Percentiles rank a stretch among this genome's conserved stretches.
Conservation (phyloP, 2,888 invertebrate genomes). For the Cryptus armator region DNA sequence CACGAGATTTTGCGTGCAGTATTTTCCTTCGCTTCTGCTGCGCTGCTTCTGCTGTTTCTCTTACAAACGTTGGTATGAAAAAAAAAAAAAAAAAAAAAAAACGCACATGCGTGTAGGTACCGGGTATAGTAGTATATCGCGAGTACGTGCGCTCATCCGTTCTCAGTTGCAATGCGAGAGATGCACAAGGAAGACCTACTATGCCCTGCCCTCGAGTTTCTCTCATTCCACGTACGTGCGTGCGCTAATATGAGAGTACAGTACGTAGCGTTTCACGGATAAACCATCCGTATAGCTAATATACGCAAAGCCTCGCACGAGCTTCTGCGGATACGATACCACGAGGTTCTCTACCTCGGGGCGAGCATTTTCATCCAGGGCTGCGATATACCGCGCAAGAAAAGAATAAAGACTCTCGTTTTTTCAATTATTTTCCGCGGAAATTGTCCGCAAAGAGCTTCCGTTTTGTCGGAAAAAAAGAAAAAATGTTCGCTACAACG, state of each 20-base stretch:
- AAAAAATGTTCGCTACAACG: not conserved
- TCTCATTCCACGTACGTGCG: constrained; percentile 36
- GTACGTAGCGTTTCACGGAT: constrained; percentile 47
- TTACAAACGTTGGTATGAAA: constrained; percentile 1
- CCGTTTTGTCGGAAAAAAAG: not conserved
- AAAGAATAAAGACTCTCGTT: not conserved
- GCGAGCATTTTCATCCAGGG: not conserved
- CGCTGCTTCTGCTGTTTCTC: constrained; percentile 13
- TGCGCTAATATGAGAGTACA: constrained; percentile 56
- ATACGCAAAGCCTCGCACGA: constrained; percentile 6
- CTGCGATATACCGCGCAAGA: not conserved
- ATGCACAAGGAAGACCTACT: constrained; percentile 34
- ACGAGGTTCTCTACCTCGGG: not conserved
- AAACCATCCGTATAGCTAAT: constrained; percentile 8
- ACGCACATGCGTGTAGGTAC: constrained; percentile 6
- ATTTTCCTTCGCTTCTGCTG: not conserved
- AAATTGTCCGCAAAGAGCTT: not conserved
- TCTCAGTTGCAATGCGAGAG: constrained; percentile 34
- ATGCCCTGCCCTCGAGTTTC: constrained; percentile 15
- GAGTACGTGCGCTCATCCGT: constrained; percentile 62
- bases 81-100: not conserved
- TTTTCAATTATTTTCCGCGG: not conserved
- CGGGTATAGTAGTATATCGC: not conserved
- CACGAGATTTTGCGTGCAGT: constrained; percentile 23
- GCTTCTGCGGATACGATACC: not conserved